Conservation (phyloP, 2,888 invertebrate species). For the Tachina grossa region DNA sequence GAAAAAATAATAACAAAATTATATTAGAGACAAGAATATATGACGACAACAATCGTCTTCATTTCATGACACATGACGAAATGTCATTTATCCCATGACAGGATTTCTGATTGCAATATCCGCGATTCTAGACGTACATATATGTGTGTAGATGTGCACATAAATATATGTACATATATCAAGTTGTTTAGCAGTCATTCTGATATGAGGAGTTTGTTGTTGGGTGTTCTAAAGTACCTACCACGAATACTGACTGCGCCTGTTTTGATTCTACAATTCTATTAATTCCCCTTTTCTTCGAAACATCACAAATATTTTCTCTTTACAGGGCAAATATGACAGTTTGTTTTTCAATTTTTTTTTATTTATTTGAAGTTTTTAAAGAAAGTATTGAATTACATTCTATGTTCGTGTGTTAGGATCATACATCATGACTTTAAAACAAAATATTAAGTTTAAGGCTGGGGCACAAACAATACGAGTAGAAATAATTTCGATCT, state of each 20-base stretch:
- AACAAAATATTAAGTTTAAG: slow-evolving; percentile 20
- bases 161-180: not conserved
- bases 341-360: slow-evolving; percentile 7
- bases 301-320: slow-evolving; percentile 4
- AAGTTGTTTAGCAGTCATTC: slow-evolving; percentile 28
- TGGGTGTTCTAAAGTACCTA: slow-evolving; percentile 63
- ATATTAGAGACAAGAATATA: slow-evolving; percentile 32
- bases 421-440: slow-evolving; percentile 35
- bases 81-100: slow-evolving; percentile 80
- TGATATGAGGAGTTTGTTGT: slow-evolving; percentile 18
- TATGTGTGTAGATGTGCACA: not conserved
- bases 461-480: not conserved
- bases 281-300: slow-evolving; percentile 41
- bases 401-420: slow-evolving; percentile 18
- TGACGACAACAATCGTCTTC: slow-evolving; percentile 54
- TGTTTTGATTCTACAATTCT: slow-evolving; percentile 37
- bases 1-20: slow-evolving; percentile 17
- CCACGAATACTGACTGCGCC: slow-evolving; percentile 35
- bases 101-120: slow-evolving; percentile 81
- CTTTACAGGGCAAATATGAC: slow-evolving; percentile 33
- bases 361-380: slow-evolving; percentile 7
- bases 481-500: not conserved
- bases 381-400: slow-evolving; percentile 55
- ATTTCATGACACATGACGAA: slow-evolving; percentile 76
- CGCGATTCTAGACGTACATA: slow-evolving; percentile 72